phyloP scores from a whole-genome alignment of 2,797 vertebrate species.

The Ptychobarbus kaznakovi region DNA sequence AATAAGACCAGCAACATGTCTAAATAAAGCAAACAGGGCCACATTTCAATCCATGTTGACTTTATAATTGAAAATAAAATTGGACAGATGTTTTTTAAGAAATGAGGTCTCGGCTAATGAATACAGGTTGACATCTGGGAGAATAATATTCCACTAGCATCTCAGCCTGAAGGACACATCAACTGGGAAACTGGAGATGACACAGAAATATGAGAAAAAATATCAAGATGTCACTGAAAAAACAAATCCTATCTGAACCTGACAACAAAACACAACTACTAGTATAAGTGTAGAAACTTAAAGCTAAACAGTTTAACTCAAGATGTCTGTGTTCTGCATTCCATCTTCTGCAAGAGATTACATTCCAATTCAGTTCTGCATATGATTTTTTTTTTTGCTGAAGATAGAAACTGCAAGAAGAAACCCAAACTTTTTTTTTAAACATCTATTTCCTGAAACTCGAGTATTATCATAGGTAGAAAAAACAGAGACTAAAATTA shows the following conservation, averaged over 20 bases:
- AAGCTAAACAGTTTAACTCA: not conserved
- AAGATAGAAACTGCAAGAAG: not conserved
- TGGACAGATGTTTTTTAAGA: slow-evolving; percentile 25
- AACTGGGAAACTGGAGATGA: not conserved
- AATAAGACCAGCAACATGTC: not conserved
- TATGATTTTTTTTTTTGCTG: too few species aligned
- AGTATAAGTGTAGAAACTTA: not conserved
- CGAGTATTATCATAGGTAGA: too few species aligned
- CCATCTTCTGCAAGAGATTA: not conserved
- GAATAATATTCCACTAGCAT: not conserved
- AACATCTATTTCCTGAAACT: not conserved
- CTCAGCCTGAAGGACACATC: slow-evolving; percentile 8
- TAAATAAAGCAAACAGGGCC: slow-evolving; percentile 16
- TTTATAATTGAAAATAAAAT: not conserved
- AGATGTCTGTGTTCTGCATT: not conserved
- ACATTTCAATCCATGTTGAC: not conserved
- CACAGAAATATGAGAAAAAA: not conserved
- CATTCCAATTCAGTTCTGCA: not conserved
- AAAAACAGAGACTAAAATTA: not conserved
- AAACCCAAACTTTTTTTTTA: not conserved
- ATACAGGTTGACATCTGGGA: slow-evolving; percentile 1
- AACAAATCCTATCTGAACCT: not conserved
- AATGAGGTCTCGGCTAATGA: slow-evolving; percentile 25
- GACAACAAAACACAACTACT: not conserved
- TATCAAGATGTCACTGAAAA: not conserved